These are phyloP conservation scores for Falco punctatus DNA, from an alignment of 2,113 vertebrate genomes.

Conservation along the genomic window DNA sequence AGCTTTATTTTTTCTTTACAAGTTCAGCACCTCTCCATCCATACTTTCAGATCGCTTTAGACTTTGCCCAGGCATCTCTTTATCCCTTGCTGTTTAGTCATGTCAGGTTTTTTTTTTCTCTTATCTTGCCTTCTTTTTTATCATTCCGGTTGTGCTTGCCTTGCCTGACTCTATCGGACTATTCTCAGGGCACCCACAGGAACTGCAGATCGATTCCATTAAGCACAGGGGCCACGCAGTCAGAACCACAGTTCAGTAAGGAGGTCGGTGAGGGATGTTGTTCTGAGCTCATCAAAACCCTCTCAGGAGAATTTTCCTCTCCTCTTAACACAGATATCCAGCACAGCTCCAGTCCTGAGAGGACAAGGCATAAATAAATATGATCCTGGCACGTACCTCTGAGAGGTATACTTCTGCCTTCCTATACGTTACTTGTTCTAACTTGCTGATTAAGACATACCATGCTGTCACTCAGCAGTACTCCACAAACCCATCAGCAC, in stretches of 20 bases:
- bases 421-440: background rate
- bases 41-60: background rate
- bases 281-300: background rate
- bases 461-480: background rate
- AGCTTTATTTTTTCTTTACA: background rate
- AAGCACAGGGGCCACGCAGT: background rate
- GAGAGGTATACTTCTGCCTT: background rate
- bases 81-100: background rate
- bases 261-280: background rate
- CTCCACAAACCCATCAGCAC: background rate
- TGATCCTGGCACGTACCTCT: too few species aligned
- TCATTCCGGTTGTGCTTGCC: background rate
- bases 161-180: background rate
- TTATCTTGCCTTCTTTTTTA: too few species aligned
- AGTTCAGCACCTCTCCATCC: background rate
- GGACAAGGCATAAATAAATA: background rate
- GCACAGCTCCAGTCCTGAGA: background rate
- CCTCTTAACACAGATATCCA: background rate
- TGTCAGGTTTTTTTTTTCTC: background rate
- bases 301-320: background rate
- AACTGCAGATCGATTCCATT: background rate
- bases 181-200: background rate
- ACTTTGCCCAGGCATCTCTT: too few species aligned
- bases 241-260: background rate
- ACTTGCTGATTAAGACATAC: background rate